Evolutionary conservation across 2,113 vertebrate species (phyloP), one percentile per base, ranked within the genome.

Genomic region (Spea multiplicata): DNA sequence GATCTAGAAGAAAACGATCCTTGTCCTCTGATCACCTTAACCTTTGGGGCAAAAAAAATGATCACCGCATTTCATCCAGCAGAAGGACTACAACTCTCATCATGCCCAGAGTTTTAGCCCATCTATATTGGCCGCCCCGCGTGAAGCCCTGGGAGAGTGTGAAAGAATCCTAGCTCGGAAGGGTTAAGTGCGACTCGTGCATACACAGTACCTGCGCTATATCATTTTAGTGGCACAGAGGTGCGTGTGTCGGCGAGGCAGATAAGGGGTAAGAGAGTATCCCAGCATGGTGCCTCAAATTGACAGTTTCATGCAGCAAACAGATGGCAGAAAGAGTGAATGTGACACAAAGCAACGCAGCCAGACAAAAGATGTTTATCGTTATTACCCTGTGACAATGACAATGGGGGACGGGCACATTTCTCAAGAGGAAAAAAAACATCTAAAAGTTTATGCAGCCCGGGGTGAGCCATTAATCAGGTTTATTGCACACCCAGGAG

Each of bases 281-380:
- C 50, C 49, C 69, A 53, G 69, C 50, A 53, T 71, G 50, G 10
- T 44, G 69, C 69, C 17, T n/a, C 69, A 71, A 53, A 71, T 44
- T 71, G 69, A 71, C 55, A 48, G 78, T 73, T 80, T 73, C 57
- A 73, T 49, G 48, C 49, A 71, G 67, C 55, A 78, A 81, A 74
- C 66, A 76, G 69, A 71, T 66, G 64, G 65, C 14, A 68, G 49
- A 53, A 48, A 57, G 65, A 68, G 65, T 52, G 49, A 71, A 53
- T 71, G 49, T 44, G 69, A 53, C 67, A 71, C 49, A 53, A n/a
- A 71, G 50, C 49, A 71, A 53, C 69, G 50, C 49, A 71, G 69
- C 69, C 67, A 70, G 67, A 70, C 67, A 70, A 50, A 50, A 70
- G 47, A 70, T 70, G 67, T 70, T 70, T 49, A 70, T 70, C 67